Evolutionary conservation across 2,797 vertebrate genomes (phyloP).

Genomic region (Selene dorsalis): DNA sequence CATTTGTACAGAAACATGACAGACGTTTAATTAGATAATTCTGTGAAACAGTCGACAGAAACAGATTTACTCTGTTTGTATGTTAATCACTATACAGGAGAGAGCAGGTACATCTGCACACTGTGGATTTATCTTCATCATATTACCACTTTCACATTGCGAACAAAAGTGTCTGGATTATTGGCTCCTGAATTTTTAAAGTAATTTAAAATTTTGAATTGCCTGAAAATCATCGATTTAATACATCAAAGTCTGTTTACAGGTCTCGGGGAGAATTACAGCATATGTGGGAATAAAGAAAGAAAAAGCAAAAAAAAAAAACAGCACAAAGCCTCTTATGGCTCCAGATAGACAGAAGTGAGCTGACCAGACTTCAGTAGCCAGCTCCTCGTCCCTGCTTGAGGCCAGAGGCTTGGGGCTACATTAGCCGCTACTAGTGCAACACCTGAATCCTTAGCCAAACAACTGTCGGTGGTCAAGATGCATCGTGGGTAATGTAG

Average conservation of each 20-base stretch:
- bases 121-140: not conserved
- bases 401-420: constrained; percentile 23
- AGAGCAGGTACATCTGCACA: too few species aligned
- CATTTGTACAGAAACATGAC: not conserved
- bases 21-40: not conserved
- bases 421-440: constrained; percentile 3
- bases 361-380: constrained; percentile 12
- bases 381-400: constrained; percentile 23
- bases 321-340: not conserved
- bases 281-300: not conserved
- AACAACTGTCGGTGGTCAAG: constrained; percentile 10
- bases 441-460: not conserved
- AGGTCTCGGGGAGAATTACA: not conserved
- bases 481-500: constrained; percentile 46
- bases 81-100: not conserved
- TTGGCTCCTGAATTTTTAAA: not conserved
- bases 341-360: constrained; percentile 24
- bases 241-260: constrained; percentile 14
- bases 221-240: not conserved
- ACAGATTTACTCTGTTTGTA: not conserved
- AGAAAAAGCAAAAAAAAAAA: not conserved
- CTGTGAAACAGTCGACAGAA: not conserved
- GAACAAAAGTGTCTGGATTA: not conserved
- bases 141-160: not conserved
- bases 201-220: not conserved